phyloP scores from a whole-genome alignment of 2,113 vertebrate species.

The Hippocampus mohnikei region DNA sequence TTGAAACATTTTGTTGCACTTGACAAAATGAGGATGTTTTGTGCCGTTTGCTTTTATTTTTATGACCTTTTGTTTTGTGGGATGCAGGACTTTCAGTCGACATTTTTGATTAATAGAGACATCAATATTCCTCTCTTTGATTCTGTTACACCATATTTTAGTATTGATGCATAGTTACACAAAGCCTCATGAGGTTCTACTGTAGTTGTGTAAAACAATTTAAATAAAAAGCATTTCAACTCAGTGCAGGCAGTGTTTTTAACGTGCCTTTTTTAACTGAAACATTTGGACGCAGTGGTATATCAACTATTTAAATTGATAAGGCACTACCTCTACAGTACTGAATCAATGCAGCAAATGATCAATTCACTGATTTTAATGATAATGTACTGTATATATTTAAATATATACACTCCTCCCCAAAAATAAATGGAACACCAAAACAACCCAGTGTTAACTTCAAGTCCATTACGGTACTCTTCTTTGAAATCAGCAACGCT shows the following conservation, averaged over 20 bases:
- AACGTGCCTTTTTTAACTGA: background rate
- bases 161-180: background rate
- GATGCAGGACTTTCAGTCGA: constrained; percentile 10
- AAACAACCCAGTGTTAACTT: too few species aligned
- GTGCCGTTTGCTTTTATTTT: constrained; percentile 12
- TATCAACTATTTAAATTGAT: background rate
- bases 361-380: background rate
- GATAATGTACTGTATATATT: background rate
- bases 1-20: constrained; percentile 2
- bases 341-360: background rate
- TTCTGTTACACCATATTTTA: constrained; percentile 11
- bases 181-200: background rate
- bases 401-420: too few species aligned
- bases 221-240: background rate
- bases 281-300: background rate
- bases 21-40: background rate
- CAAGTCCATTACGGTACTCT: too few species aligned
- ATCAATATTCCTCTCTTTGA: constrained; percentile 23
- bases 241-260: background rate
- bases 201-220: background rate
- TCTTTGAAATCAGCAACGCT: too few species aligned
- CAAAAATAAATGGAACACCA: too few species aligned
- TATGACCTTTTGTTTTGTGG: constrained; percentile 14
- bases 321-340: background rate
- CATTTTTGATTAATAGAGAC: constrained; percentile 5